Percentiles rank a stretch among this genome's conserved stretches.
Conservation (phyloP, 2,113 vertebrate genomes). For the Periophthalmus modestus region DNA sequence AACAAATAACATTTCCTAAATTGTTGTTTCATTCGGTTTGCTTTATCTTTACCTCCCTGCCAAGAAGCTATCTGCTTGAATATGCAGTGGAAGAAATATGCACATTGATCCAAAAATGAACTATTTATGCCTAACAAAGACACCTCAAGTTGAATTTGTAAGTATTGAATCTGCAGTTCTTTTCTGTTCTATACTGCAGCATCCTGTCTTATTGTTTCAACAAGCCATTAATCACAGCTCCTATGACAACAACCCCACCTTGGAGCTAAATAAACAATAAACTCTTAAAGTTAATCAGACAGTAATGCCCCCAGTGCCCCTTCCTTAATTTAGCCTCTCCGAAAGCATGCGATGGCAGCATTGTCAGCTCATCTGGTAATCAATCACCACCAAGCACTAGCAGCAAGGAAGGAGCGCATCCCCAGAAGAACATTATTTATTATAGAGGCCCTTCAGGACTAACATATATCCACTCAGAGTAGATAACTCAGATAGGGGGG, state of each 20-base stretch:
- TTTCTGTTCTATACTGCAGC: background rate
- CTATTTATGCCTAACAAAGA: background rate
- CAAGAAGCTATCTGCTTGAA: slow-evolving; percentile 13
- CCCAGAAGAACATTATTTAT: slow-evolving; percentile 14
- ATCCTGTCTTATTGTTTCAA: background rate
- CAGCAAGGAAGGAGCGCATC: background rate
- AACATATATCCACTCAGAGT: background rate
- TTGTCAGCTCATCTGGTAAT: slow-evolving; percentile 29
- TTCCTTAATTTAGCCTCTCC: slow-evolving; percentile 20
- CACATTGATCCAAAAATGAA: slow-evolving; percentile 12
- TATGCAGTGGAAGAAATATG: background rate
- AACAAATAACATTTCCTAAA: slow-evolving; percentile 22
- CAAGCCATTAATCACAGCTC: background rate
- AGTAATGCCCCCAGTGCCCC: slow-evolving; percentile 16
- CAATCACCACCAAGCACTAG: slow-evolving; percentile 32
- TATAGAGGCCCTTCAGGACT: slow-evolving; percentile 7
- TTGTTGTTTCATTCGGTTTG: slow-evolving; percentile 15
- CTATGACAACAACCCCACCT: background rate
- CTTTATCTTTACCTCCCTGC: slow-evolving; percentile 12
- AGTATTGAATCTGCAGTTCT: background rate
- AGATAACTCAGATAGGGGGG: slow-evolving; percentile 1
- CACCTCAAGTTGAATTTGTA: slow-evolving; percentile 2
- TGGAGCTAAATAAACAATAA: slow-evolving; percentile 17
- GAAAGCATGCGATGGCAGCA: slow-evolving; percentile 4
- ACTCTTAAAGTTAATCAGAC: slow-evolving; percentile 4